Conservation (phyloP, 2,113 vertebrate genomes). For the Reinhardtius hippoglossoides region DNA sequence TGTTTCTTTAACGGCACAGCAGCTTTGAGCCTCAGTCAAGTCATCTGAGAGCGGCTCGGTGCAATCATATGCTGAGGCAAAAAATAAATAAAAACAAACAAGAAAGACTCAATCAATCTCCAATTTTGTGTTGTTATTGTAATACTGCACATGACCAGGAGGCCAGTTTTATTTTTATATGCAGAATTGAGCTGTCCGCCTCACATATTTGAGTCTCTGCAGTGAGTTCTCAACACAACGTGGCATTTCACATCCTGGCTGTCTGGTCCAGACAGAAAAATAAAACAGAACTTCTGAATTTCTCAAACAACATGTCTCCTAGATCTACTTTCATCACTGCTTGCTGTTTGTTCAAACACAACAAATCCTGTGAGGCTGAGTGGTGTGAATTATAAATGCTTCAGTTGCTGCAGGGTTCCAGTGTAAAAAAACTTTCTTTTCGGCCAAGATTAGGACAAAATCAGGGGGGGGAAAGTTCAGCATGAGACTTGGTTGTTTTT, state of each 20-base stretch:
- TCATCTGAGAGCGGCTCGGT: slow-evolving; percentile 32
- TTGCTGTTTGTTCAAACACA: slow-evolving; percentile 36
- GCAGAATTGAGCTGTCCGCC: slow-evolving; percentile 16
- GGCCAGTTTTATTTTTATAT: slow-evolving; percentile 21
- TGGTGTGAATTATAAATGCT: slow-evolving; percentile 39
- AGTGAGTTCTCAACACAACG: slow-evolving; percentile 19
- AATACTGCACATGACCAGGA: slow-evolving; percentile 20
- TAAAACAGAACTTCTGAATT: slow-evolving; percentile 5
- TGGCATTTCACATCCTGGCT: slow-evolving; percentile 25
- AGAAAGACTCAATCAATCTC: slow-evolving; percentile 31
- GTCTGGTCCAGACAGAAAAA: background rate
- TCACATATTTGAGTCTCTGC: slow-evolving; percentile 23
- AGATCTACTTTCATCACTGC: slow-evolving; percentile 26
- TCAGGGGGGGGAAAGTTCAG: too few species aligned
- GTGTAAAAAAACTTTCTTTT: slow-evolving; percentile 13
- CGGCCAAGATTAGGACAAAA: background rate
- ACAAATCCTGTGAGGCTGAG: slow-evolving; percentile 18
- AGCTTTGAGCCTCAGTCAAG: slow-evolving; percentile 7
- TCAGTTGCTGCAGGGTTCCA: slow-evolving; percentile 13
- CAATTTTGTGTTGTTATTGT: slow-evolving; percentile 12
- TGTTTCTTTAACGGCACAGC: slow-evolving; percentile 27
- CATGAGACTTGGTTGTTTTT: background rate
- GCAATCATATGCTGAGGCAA: slow-evolving; percentile 4
- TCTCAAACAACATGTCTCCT: slow-evolving; percentile 13
- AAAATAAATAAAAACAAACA: background rate